Percentiles rank a stretch among this genome's conserved stretches.
phyloP scores from a whole-genome alignment of 2,888 invertebrate genomes.

The Achlya flavicornis region DNA sequence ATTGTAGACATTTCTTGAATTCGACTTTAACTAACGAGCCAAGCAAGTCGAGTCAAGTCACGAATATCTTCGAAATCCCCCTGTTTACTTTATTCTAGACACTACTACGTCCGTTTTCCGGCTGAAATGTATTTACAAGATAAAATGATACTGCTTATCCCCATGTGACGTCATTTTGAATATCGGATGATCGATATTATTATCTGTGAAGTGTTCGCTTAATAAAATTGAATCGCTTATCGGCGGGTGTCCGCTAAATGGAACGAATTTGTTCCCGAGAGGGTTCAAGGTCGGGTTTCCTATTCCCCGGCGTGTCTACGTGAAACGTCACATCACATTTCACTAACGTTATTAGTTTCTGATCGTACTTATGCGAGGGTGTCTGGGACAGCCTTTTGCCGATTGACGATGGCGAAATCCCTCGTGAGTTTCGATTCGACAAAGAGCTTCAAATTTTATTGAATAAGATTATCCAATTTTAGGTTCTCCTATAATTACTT shows the following conservation, averaged over 20 bases:
- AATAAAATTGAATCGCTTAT: slow-evolving; percentile 35
- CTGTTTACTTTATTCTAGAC: slow-evolving; percentile 9
- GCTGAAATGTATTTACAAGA: slow-evolving; percentile 9
- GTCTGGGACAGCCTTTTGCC: background rate
- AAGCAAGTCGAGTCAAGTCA: no score
- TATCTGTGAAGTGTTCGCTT: slow-evolving; percentile 28
- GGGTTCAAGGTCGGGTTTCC: slow-evolving; percentile 47
- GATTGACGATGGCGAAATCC: background rate
- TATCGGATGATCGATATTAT: slow-evolving; percentile 20
- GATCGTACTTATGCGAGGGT: slow-evolving; percentile 4
- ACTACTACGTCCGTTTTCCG: slow-evolving; percentile 8
- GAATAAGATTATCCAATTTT: no score
- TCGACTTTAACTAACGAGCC: no score
- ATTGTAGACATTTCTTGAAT: no score
- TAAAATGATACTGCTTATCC: slow-evolving; percentile 26
- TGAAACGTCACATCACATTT: slow-evolving; percentile 3
- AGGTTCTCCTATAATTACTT: no score
- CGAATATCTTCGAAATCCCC: slow-evolving; percentile 4
- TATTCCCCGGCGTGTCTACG: slow-evolving; percentile 14
- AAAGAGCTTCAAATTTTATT: background rate
- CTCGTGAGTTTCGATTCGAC: background rate
- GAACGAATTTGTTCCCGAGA: slow-evolving; percentile 39
- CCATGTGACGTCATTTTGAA: slow-evolving; percentile 31
- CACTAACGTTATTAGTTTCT: slow-evolving; percentile 9
- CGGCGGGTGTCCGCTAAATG: slow-evolving; percentile 33